Percentiles rank a stretch among this genome's conserved stretches.
Evolutionary conservation across 2,888 invertebrate genomes (phyloP).

Genomic region (Alloscopus bannaensis): DNA sequence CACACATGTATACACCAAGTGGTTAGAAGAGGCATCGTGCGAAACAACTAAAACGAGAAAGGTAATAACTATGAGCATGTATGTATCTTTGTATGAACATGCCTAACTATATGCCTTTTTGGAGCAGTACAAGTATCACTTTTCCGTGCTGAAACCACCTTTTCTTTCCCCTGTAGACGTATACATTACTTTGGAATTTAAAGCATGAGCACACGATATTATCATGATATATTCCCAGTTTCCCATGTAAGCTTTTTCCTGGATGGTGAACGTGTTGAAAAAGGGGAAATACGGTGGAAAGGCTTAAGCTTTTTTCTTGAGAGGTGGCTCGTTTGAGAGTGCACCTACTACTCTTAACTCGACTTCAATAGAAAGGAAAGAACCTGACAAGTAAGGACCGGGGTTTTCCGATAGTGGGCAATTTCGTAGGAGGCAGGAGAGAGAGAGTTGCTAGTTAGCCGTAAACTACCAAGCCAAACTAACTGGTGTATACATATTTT

Average conservation of each 20-base stretch:
- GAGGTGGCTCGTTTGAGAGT: slow-evolving; percentile 54
- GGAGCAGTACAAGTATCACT: too few relatives aligned
- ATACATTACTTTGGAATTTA: slow-evolving; percentile 11
- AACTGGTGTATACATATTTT: too few relatives aligned
- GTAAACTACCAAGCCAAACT: slow-evolving; percentile 55
- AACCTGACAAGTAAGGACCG: slow-evolving; percentile 55
- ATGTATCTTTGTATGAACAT: too few relatives aligned
- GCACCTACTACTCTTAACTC: slow-evolving; percentile 44
- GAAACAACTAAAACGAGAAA: slow-evolving; percentile 29
- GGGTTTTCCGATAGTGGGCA: slow-evolving; percentile 59
- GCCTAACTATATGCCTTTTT: too few relatives aligned
- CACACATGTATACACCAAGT: slow-evolving; percentile 37
- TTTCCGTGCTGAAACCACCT: too few relatives aligned
- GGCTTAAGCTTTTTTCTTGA: slow-evolving; percentile 30
- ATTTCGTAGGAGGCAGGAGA: slow-evolving; percentile 57
- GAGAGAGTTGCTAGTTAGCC: slow-evolving; percentile 54
- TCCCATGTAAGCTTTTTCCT: slow-evolving; percentile 9
- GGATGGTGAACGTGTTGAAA: slow-evolving; percentile 32
- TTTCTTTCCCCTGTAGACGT: slow-evolving; percentile 16
- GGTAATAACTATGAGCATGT: too few relatives aligned
- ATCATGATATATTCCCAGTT: slow-evolving; percentile 23
- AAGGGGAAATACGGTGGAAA: slow-evolving; percentile 14
- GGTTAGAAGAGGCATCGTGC: too few relatives aligned
- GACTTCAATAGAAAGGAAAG: slow-evolving; percentile 49
- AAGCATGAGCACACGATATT: slow-evolving; percentile 17